Base-by-base conservation (phyloP, 2,113 vertebrate species). In the Phyllostomus hastatus region DNA sequence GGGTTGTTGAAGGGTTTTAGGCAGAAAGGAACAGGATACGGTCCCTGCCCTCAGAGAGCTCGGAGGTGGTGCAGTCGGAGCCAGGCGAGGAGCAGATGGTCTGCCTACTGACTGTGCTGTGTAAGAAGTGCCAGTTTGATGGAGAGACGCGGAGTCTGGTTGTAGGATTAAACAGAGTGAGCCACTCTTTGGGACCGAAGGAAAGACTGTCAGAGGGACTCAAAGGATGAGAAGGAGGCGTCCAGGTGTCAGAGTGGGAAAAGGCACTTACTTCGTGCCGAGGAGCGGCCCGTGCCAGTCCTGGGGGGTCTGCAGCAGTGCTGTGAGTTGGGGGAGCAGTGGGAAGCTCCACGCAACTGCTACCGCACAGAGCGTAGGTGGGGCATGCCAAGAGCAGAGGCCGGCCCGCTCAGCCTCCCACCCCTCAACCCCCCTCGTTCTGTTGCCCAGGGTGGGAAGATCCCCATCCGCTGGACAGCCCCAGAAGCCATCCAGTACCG, bases 401-500 rank as follows among this genome's bases (percentile, higher is more conserved):
- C 35, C 86, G 38, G 41, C 22, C 1, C 1, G 22, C 15, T 24
- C 61, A 48, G 48, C n/a, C 41, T 95, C 70, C 46, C 4, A 7
- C 16, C 64, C 28, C 1, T 1, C 31, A 22, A 10, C 43, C 26
- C 52, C 50, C 54, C 35, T 69, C n/a, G 7, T 79, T 88, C 79
- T 6, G 2, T 1, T 43, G 94, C 88, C 14, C 97, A 99, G 99
- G 99, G 99, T 0, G 99, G 99, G 33, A 99, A 99, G 97, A 99
- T 99, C 95, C 99, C 99, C 0, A 99, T 99, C 46, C 98, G 99
- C 1, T 99, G 99, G 99, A 99, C 99, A 0, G 99, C 99, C 0
- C 99, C 99, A 0, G 99, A 99, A 94, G 99, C 99, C 38, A 99
- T 99, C 48, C 98, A 99, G 91, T 99, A 99, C 97, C 96, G 99